Evolutionary conservation across 2,888 invertebrate genomes (phyloP), one percentile per base, ranked within the genome.

Genomic region (Erannis defoliaria): DNA sequence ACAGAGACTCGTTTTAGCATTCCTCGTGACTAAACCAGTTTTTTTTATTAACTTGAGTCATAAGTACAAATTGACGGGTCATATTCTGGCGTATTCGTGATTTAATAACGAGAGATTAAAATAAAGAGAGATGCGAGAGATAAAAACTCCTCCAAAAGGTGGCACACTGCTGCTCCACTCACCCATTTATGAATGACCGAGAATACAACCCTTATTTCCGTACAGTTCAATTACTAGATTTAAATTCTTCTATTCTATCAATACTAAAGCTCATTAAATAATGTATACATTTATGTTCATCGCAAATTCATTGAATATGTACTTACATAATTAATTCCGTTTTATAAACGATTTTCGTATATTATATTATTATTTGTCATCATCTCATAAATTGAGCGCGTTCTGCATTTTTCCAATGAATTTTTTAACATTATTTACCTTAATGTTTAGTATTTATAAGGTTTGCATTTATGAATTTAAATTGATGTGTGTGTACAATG

Each of bases 391-490:
- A 14, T 26, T 33, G 1, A 6, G 18, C 26, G 12, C 26, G 16
- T 12, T 33, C 16, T 46, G 49, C 23, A 53, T 45, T 31, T 58
- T 51, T 45, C 23, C 14, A 31, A 4, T 14, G n/a, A 18, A 29
- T 48, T 35, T 29, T 23, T 31, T 40, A 40, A 72, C 23, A 10
- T 14, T 71, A 68, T 69, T 74, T 71, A 75, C 77, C 75, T 73
- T 75, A 68, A 63, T 57, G 53, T 67, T 53, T 67, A 72, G 63
- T 60, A 55, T 51, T n/a, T 43, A 14, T 46, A 46, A 50, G 65
- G 49, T 71, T 71, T 48, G 76, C 76, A 77, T 77, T 77, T 77
- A 76, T 77, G 69, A 67, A 54, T 64, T 61, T 37, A 54, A 42
- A 51, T 50, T n/a, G 23, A 50, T 64, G 46, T 68, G 64, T 53